phyloP scores from a whole-genome alignment of 37 sponge, comb jelly and placozoan genomes.

The Crambe crambe region DNA sequence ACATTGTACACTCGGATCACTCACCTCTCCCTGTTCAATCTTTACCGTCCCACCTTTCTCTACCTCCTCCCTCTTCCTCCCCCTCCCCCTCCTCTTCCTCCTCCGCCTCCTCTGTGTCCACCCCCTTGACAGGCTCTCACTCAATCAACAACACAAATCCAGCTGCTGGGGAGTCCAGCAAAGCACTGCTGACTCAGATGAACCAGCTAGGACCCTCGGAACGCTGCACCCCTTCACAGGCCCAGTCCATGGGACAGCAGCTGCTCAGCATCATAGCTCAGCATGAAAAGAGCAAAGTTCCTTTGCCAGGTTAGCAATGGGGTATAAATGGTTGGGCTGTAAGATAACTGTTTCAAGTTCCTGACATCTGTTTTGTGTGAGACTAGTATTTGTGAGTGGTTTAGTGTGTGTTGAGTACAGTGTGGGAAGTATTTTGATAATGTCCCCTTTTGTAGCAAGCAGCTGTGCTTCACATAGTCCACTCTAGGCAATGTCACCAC shows the following conservation, averaged over 20 bases:
- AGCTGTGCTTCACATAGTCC: too few relatives aligned
- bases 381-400: too few relatives aligned
- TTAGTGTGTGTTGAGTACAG: too few relatives aligned
- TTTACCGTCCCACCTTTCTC: neutral
- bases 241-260: constrained; percentile 72
- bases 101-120: neutral
- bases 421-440: too few relatives aligned
- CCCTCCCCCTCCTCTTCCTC: neutral
- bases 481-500: too few relatives aligned
- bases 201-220: constrained; percentile 66
- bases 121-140: neutral
- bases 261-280: constrained; percentile 55
- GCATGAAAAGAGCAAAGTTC: constrained; percentile 43
- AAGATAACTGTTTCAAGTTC: too few relatives aligned
- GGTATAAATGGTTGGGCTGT: neutral
- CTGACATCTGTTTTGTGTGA: too few relatives aligned
- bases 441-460: too few relatives aligned
- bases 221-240: constrained; percentile 69
- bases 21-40: neutral
- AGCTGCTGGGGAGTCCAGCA: neutral
- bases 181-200: constrained; percentile 47
- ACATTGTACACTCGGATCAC: neutral
- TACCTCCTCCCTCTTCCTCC: neutral
- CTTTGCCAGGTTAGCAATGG: constrained; percentile 45
- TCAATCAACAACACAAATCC: neutral